phyloP scores from a whole-genome alignment of 2,888 invertebrate genomes.

The Camponotus fellah region DNA sequence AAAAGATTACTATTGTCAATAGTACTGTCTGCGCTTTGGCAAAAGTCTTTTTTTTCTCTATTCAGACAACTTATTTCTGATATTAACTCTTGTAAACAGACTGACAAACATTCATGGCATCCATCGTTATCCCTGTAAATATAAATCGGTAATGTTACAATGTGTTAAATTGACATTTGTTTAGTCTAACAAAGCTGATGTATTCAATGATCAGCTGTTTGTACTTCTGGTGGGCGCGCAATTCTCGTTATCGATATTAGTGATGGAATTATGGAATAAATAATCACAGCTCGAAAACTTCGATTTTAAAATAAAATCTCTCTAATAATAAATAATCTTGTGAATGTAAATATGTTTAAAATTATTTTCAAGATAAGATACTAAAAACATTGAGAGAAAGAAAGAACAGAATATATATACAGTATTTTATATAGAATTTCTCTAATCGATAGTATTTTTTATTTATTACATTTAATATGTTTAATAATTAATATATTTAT shows the following conservation, averaged over 20 bases:
- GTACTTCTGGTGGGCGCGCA: neutral
- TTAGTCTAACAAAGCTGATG: constrained; percentile 39
- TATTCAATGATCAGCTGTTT: constrained; percentile 44
- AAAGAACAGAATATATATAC: too few relatives aligned
- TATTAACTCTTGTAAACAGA: neutral
- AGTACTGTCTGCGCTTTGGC: neutral
- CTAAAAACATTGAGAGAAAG: neutral
- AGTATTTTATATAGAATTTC: neutral
- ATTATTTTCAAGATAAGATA: neutral
- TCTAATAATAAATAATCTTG: neutral
- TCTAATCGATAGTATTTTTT: neutral
- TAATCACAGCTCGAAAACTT: neutral
- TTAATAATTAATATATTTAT: neutral
- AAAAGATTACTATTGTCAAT: neutral
- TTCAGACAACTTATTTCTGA: neutral
- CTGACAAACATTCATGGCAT: neutral
- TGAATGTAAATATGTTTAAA: neutral
- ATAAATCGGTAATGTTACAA: neutral
- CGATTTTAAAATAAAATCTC: neutral
- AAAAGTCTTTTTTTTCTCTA: neutral
- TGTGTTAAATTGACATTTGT: constrained; percentile 30
- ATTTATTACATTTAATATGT: neutral
- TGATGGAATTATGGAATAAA: neutral
- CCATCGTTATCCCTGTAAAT: neutral
- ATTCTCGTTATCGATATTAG: neutral